phyloP scores from a whole-genome alignment of 2,888 invertebrate species.

The Toxonevra muliebris region DNA sequence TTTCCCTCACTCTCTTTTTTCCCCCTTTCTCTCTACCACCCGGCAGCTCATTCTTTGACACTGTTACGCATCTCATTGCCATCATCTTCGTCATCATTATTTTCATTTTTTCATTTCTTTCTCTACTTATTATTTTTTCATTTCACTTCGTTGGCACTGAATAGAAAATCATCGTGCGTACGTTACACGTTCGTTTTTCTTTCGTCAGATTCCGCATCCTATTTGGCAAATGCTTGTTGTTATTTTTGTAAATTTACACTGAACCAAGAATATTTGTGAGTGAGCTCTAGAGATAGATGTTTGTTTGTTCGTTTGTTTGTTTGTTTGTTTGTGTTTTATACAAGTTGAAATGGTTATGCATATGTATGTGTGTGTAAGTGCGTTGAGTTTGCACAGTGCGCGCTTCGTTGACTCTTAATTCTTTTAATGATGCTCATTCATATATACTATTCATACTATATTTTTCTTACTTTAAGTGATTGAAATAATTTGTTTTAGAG shows the following conservation, averaged over 20 bases:
- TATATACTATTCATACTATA: too few species aligned
- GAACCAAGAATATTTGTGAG: constrained; percentile 1
- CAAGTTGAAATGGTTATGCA: background rate
- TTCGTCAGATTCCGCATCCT: constrained; percentile 18
- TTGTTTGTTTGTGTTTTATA: constrained; percentile 5
- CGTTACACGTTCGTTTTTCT: constrained; percentile 28
- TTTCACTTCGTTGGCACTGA: constrained; percentile 22
- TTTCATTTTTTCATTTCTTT: constrained; percentile 15
- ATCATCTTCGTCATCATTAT: constrained; percentile 32
- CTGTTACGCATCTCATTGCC: constrained; percentile 30
- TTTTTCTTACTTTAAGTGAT: too few species aligned
- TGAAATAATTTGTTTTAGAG: too few species aligned
- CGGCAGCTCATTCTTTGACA: constrained; percentile 2
- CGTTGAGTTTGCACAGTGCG: background rate
- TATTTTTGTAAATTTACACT: too few species aligned
- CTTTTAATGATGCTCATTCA: background rate
- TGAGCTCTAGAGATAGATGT: constrained; percentile 24
- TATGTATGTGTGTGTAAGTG: background rate
- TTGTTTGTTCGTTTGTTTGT: constrained; percentile 34
- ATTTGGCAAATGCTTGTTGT: background rate
- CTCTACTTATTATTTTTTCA: constrained; percentile 23
- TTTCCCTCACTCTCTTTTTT: background rate
- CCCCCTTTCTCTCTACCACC: background rate
- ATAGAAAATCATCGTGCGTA: constrained; percentile 11
- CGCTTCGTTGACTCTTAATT: constrained; percentile 8